phyloP scores from a whole-genome alignment of 1,140 invertebrate species.

The Sarcophaga bullata region DNA sequence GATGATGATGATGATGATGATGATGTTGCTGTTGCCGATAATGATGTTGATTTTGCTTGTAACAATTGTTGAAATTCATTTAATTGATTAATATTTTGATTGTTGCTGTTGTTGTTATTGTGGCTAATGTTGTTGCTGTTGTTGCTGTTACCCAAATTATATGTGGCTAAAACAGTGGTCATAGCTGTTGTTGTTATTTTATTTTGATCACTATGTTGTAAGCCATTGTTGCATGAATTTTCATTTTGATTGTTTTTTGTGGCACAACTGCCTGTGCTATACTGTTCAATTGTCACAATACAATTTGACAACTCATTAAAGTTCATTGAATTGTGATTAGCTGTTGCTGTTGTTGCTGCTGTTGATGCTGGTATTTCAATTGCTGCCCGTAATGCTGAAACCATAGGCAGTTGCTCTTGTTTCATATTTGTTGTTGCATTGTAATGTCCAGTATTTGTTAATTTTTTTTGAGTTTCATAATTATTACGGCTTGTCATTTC shows the following conservation, averaged over 20 bases:
- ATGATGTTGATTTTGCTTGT: slow-evolving; percentile 26
- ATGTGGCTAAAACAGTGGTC: neutral
- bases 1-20: slow-evolving; percentile 31
- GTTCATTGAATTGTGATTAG: slow-evolving; percentile 64
- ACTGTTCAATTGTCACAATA: slow-evolving; percentile 63
- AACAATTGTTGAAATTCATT: slow-evolving; percentile 59
- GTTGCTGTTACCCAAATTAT: slow-evolving; percentile 29
- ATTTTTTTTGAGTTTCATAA: slow-evolving; percentile 31
- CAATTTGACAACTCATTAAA: slow-evolving; percentile 66
- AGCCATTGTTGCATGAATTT: slow-evolving; percentile 44
- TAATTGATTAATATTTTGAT: slow-evolving; percentile 58
- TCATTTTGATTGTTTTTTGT: slow-evolving; percentile 28
- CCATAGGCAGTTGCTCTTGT: slow-evolving; percentile 19
- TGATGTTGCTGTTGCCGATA: neutral
- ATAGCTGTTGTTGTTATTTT: too few relatives aligned
- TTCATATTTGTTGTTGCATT: slow-evolving; percentile 30
- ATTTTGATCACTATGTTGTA: slow-evolving; percentile 13
- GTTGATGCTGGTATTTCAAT: neutral
- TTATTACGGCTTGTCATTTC: slow-evolving; percentile 42
- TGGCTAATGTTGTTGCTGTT: slow-evolving; percentile 46
- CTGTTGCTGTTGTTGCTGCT: slow-evolving; percentile 46
- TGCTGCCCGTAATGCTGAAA: neutral
- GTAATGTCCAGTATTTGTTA: neutral
- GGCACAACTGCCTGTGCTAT: slow-evolving; percentile 28
- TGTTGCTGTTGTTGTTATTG: slow-evolving; percentile 45